A percentile compares a stretch with the other conserved stretches of the same genome.
Conservation (phyloP, 2,113 vertebrate species). For the Erythrolamprus reginae region DNA sequence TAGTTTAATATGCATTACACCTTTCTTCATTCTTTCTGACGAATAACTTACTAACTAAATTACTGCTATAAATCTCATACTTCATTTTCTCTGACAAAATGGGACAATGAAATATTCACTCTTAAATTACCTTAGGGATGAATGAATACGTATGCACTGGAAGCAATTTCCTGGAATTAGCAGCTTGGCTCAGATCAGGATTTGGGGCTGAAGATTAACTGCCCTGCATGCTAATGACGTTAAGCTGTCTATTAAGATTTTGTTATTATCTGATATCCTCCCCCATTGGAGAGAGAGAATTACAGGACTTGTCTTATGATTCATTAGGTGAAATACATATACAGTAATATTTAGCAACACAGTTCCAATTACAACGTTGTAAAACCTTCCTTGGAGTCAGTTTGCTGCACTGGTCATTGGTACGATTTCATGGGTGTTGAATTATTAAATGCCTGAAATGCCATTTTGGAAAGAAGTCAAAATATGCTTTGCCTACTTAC, state of each 20-base stretch:
- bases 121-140: neutral
- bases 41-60: neutral
- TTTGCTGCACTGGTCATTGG: neutral
- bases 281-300: neutral
- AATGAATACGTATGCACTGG: neutral
- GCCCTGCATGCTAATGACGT: conserved; percentile 1
- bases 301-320: neutral
- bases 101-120: neutral
- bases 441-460: neutral
- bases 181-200: neutral
- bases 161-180: conserved; percentile 22
- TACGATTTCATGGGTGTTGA: neutral
- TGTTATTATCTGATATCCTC: neutral
- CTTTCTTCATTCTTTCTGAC: neutral
- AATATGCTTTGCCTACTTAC: neutral
- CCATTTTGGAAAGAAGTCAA: neutral
- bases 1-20: neutral
- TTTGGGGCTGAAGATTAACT: conserved; percentile 24
- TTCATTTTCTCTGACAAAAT: neutral
- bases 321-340: neutral
- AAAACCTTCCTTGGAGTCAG: neutral
- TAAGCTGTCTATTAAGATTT: neutral
- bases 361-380: neutral
- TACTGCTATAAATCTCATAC: neutral
- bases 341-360: neutral